Evolutionary conservation across 2,797 vertebrate species (phyloP).

Genomic region (Meda fulgida): DNA sequence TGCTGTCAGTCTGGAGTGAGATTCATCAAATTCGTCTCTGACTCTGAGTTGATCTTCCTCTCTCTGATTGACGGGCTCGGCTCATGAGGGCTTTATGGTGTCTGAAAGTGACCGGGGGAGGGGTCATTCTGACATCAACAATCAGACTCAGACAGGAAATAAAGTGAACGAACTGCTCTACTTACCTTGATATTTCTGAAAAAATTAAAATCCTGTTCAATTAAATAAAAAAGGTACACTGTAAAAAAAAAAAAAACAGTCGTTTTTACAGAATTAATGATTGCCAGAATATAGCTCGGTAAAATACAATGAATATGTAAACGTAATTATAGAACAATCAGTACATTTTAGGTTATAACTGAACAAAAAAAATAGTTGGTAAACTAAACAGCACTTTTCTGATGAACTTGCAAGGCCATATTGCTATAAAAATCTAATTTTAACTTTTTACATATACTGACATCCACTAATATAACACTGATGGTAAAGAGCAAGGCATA

Average conservation of each 20-base stretch:
- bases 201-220: neutral
- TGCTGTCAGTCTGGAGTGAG: neutral
- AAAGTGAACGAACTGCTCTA: neutral
- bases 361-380: too few species aligned
- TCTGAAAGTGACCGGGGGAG: neutral
- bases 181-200: neutral
- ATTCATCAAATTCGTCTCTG: neutral
- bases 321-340: too few species aligned
- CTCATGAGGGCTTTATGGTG: slow-evolving; percentile 4
- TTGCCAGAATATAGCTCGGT: too few species aligned
- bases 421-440: neutral
- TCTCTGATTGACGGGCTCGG: neutral
- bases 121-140: slow-evolving; percentile 29
- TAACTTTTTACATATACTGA: neutral
- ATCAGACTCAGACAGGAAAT: neutral
- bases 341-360: too few species aligned
- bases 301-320: too few species aligned
- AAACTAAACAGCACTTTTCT: too few species aligned
- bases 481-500: too few species aligned
- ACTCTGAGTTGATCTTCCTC: neutral
- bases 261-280: too few species aligned
- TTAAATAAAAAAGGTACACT: neutral
- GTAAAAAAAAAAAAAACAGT: neutral
- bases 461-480: neutral
- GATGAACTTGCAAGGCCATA: neutral